phyloP scores from a whole-genome alignment of 1,140 invertebrate genomes.

The Nixonia krombeini region DNA sequence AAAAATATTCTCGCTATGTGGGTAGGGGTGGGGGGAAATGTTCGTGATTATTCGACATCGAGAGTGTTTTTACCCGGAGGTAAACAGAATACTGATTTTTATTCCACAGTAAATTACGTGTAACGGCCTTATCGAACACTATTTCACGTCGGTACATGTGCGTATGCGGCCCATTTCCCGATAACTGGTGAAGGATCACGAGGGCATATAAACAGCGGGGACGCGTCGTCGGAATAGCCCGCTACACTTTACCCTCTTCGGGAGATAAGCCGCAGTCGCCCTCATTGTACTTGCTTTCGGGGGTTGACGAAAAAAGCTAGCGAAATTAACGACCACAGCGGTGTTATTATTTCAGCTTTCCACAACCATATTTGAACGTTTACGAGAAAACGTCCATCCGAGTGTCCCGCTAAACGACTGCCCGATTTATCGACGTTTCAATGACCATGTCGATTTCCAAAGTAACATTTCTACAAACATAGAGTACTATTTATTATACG shows the following conservation, averaged over 20 bases:
- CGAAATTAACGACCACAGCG: neutral
- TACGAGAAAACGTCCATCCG: no score
- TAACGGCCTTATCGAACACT: conserved; percentile 23
- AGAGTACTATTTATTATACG: no score
- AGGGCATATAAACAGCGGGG: conserved; percentile 14
- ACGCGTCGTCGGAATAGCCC: conserved; percentile 3
- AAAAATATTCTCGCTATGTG: no score
- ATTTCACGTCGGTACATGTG: conserved; percentile 18
- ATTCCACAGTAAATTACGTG: conserved; percentile 23
- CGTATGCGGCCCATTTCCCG: conserved; percentile 23
- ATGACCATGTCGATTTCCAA: no score
- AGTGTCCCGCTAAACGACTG: no score
- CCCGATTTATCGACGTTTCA: no score
- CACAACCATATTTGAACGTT: no score
- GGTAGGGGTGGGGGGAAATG: no score
- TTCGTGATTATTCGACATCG: no score
- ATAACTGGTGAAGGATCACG: conserved; percentile 25
- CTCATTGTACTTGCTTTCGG: conserved; percentile 25
- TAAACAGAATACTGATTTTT: conserved; percentile 19
- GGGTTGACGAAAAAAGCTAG: conserved; percentile 3
- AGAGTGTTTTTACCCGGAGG: conserved; percentile 4
- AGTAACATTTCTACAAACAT: no score
- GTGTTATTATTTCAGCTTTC: neutral
- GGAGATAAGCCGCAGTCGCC: conserved; percentile 27
- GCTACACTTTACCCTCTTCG: conserved; percentile 20